Conservation (phyloP, 2,888 invertebrate species). For the Rutpela maculata region DNA sequence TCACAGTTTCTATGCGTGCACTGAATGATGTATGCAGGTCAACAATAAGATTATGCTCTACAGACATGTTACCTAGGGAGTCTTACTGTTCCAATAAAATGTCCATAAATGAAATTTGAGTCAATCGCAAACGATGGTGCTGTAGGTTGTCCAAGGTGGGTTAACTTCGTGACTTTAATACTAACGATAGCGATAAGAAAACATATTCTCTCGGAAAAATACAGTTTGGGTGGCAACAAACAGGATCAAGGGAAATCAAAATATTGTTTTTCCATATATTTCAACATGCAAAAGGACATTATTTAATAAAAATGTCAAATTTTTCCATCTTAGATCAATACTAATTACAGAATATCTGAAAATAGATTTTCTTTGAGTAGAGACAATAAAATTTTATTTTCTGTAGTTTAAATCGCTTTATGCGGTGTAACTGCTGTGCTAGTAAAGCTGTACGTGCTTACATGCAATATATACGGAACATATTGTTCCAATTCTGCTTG, state of each 20-base stretch:
- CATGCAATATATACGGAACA: too few species aligned
- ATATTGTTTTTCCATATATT: slow-evolving; percentile 10
- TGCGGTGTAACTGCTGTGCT: too few species aligned
- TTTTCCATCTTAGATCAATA: too few species aligned
- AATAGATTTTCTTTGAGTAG: too few species aligned
- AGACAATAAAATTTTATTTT: too few species aligned
- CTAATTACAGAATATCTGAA: too few species aligned
- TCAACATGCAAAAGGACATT: background rate
- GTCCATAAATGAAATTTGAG: slow-evolving; percentile 26
- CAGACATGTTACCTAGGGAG: slow-evolving; percentile 23
- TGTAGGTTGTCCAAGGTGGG: slow-evolving; percentile 31
- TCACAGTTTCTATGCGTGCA: background rate
- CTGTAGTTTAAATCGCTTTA: too few species aligned
- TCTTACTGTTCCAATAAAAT: slow-evolving; percentile 17
- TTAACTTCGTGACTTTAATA: slow-evolving; percentile 34
- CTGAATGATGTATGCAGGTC: slow-evolving; percentile 15
- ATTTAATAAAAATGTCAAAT: too few species aligned
- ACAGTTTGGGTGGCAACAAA: slow-evolving; percentile 6
- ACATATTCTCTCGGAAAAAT: slow-evolving; percentile 5
- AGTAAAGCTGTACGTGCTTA: too few species aligned
- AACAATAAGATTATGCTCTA: background rate
- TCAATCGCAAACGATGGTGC: slow-evolving; percentile 27
- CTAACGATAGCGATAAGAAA: slow-evolving; percentile 34
- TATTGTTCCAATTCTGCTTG: too few species aligned
- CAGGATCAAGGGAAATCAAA: slow-evolving; percentile 14